phyloP scores from a whole-genome alignment of 2,888 invertebrate species.

The Molorchus minor region DNA sequence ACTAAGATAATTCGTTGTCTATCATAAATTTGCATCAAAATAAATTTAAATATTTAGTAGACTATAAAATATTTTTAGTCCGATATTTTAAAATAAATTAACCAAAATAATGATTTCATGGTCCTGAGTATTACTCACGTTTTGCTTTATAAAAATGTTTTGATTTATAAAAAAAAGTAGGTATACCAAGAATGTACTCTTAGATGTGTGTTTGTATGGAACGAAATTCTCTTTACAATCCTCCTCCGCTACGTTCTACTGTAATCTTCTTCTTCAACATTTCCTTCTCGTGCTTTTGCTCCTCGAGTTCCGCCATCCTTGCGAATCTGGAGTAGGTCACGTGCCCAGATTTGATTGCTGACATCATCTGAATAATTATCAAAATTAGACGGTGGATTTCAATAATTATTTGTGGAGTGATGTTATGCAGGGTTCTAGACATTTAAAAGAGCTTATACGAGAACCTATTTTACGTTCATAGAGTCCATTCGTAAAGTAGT shows the following conservation, averaged over 20 bases:
- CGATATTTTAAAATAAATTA: conserved; percentile 15
- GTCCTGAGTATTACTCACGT: conserved; percentile 9
- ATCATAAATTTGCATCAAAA: neutral
- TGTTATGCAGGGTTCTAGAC: too few relatives aligned
- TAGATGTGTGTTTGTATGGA: neutral
- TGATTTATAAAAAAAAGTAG: neutral
- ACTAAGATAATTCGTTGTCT: neutral
- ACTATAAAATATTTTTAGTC: neutral
- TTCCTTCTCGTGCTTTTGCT: conserved; percentile 82
- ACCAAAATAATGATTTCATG: conserved; percentile 1
- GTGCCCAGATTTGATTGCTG: conserved; percentile 95
- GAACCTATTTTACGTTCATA: too few relatives aligned
- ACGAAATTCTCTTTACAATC: conserved; percentile 71
- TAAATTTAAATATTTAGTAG: neutral
- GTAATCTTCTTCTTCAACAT: conserved; percentile 80
- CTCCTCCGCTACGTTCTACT: conserved; percentile 96
- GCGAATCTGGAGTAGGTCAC: conserved; percentile 96
- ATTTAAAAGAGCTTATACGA: too few relatives aligned
- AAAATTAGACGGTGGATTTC: too few relatives aligned
- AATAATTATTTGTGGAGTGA: too few relatives aligned
- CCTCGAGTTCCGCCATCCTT: conserved; percentile 91
- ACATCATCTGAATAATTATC: conserved; percentile 95
- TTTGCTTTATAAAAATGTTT: conserved; percentile 10
- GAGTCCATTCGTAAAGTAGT: too few relatives aligned
- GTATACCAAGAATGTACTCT: neutral